These are phyloP conservation scores for Ciconia nigra DNA, from an alignment of 2,797 vertebrate species.

Conservation along the genomic window DNA sequence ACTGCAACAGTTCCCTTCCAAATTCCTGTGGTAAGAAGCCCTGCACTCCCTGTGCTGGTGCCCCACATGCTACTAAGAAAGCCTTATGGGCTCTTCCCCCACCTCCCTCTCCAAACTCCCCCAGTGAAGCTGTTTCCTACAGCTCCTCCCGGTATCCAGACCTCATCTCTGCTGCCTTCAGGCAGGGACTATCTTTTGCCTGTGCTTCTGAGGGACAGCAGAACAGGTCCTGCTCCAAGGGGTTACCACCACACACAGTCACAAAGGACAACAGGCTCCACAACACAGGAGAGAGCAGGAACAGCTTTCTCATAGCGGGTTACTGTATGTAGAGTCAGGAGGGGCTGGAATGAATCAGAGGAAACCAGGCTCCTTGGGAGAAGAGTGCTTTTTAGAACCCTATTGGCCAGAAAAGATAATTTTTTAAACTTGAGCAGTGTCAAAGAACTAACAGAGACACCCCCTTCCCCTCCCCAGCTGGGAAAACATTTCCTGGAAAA, in stretches of 20 bases:
- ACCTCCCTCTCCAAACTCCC: not conserved
- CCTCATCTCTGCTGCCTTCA: not conserved
- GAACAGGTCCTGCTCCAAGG: not conserved
- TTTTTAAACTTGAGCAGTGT: not conserved
- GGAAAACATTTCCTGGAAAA: conserved; percentile 62
- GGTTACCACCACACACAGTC: not conserved
- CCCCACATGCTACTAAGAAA: not conserved
- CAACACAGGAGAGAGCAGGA: not conserved
- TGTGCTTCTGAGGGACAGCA: not conserved
- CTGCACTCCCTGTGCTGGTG: not conserved
- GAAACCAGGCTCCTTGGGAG: not conserved
- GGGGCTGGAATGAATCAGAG: conserved; percentile 26
- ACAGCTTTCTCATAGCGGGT: not conserved
- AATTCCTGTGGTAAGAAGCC: not conserved
- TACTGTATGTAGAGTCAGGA: not conserved
- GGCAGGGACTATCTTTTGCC: not conserved
- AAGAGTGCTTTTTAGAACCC: not conserved
- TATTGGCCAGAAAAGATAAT: not conserved
- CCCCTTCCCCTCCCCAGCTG: conserved; percentile 1
- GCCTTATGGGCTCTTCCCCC: not conserved
- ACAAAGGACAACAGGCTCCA: not conserved
- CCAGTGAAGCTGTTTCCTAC: not conserved
- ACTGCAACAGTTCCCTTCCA: not conserved
- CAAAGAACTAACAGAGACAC: not conserved
- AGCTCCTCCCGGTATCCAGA: not conserved